Evolutionary conservation across 2,113 vertebrate genomes (phyloP).

Genomic region (Pedionomus torquatus): DNA sequence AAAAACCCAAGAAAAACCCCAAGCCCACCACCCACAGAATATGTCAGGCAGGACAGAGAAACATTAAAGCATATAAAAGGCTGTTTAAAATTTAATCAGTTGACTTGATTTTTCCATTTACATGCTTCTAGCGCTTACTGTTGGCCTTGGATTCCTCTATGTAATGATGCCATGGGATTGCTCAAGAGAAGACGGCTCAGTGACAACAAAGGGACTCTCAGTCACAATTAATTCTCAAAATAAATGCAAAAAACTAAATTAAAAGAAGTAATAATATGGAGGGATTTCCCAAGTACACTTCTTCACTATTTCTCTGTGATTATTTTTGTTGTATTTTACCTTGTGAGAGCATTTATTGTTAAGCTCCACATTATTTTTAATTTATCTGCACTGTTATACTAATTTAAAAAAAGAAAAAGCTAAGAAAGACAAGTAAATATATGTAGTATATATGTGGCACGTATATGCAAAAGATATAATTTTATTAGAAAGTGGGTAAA

Average conservation of each 20-base stretch:
- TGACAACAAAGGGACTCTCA: conserved; percentile 12
- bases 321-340: not conserved
- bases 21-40: not conserved
- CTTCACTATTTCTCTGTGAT: not conserved
- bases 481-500: not conserved
- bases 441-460: accelerated
- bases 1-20: not conserved
- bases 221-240: conserved; percentile 29
- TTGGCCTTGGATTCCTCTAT: conserved; percentile 37
- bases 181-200: conserved; percentile 27
- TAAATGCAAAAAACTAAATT: conserved; percentile 7
- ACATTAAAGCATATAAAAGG: not conserved
- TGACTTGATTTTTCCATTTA: conserved; percentile 64
- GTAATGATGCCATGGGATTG: conserved; percentile 18
- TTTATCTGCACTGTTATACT: not conserved
- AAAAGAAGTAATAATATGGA: not conserved
- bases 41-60: conserved; percentile 5
- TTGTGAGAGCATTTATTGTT: not conserved
- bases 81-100: conserved; percentile 53
- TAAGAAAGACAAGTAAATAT: not conserved
- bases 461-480: not conserved
- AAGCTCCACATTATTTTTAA: not conserved
- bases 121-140: conserved; percentile 25
- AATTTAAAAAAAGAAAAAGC: not conserved
- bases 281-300: not conserved